These are phyloP conservation scores for Caenorhabditis afra DNA, from an alignment of 2,888 invertebrate species.

Conservation along the genomic window DNA sequence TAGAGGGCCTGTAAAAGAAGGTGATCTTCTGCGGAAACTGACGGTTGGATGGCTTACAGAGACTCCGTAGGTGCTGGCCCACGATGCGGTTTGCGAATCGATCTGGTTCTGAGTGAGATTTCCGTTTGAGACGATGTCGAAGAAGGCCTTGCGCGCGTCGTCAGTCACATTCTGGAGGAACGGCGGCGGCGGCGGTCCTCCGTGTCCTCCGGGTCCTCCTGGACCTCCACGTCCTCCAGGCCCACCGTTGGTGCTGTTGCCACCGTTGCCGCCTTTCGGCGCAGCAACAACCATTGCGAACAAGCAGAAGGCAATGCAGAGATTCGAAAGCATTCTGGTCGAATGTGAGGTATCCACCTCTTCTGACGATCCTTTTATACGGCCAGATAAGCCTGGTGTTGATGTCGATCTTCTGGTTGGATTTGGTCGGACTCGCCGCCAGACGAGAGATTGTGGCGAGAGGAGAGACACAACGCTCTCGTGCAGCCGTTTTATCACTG, in stretches of 20 bases:
- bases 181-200: slow-evolving; percentile 60
- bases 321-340: slow-evolving; percentile 41
- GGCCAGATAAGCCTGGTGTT: slow-evolving; percentile 37
- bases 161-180: slow-evolving; percentile 63
- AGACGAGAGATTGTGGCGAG: slow-evolving; percentile 22
- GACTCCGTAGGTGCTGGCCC: slow-evolving; percentile 64
- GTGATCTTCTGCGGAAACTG: not conserved
- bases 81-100: slow-evolving; percentile 52
- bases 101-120: slow-evolving; percentile 57
- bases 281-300: slow-evolving; percentile 23
- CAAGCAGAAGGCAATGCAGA: slow-evolving; percentile 42
- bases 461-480: slow-evolving; percentile 5
- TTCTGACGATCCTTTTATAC: slow-evolving; percentile 38
- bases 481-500: slow-evolving; percentile 45
- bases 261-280: slow-evolving; percentile 1
- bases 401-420: slow-evolving; percentile 49
- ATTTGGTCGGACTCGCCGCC: slow-evolving; percentile 36
- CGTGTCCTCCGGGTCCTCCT: slow-evolving; percentile 36
- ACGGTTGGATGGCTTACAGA: slow-evolving; percentile 26
- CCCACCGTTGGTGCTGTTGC: slow-evolving; percentile 9
- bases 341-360: not conserved
- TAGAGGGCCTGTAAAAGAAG: slow-evolving; percentile 47
- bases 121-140: slow-evolving; percentile 57
- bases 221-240: slow-evolving; percentile 31
- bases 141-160: slow-evolving; percentile 57